Conservation (phyloP, 2,113 vertebrate genomes). For the Rattus rattus region DNA sequence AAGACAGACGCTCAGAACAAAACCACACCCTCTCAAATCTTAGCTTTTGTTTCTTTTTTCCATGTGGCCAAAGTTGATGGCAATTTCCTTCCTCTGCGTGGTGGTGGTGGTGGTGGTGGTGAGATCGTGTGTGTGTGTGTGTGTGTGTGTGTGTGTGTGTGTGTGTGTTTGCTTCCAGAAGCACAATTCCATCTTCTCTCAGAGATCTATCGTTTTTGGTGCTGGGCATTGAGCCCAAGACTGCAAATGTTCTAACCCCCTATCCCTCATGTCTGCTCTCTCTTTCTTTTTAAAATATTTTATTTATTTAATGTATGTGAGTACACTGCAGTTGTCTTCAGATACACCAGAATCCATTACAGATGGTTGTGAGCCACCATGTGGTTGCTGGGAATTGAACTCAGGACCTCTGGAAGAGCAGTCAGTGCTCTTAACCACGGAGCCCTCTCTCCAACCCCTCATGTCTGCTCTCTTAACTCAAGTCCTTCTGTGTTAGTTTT, state of each 20-base stretch:
- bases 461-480: not conserved
- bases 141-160: too few species aligned
- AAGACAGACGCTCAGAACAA: not conserved
- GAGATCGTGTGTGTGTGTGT: too few species aligned
- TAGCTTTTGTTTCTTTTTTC: not conserved
- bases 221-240: not conserved
- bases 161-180: not conserved
- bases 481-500: not conserved
- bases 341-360: too few species aligned
- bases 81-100: not conserved
- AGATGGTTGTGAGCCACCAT: too few species aligned
- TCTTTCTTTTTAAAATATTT: too few species aligned
- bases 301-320: too few species aligned
- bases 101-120: not conserved
- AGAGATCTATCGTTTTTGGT: not conserved
- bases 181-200: not conserved
- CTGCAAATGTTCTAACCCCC: too few species aligned
- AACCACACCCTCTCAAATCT: not conserved
- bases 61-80: not conserved
- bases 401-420: too few species aligned
- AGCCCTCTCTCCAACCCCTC: too few species aligned
- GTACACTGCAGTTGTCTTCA: too few species aligned
- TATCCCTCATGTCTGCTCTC: too few species aligned
- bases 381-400: too few species aligned
- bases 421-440: not conserved